These are phyloP conservation scores for Gnathonemus longibarbis DNA, from an alignment of 2,113 vertebrate genomes.

Conservation along the genomic window DNA sequence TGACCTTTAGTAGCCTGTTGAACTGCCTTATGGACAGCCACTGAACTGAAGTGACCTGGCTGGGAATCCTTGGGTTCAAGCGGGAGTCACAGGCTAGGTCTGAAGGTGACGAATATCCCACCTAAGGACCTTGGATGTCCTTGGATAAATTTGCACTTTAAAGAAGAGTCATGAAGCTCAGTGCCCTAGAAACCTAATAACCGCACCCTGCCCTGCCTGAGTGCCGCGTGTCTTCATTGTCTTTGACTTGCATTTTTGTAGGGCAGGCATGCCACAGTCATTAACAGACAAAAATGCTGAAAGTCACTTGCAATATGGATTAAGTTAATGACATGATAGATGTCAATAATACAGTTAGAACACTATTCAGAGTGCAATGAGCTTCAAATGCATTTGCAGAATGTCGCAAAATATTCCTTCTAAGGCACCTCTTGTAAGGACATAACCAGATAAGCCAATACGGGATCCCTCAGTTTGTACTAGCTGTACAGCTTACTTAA, in stretches of 20 bases:
- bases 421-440: neutral
- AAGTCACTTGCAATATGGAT: neutral
- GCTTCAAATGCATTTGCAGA: neutral
- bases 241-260: neutral
- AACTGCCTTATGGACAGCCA: neutral
- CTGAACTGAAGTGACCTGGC: neutral
- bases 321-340: neutral
- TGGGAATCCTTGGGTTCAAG: neutral
- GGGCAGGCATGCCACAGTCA: neutral
- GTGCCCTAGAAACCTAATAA: neutral
- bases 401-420: neutral
- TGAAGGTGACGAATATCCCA: neutral
- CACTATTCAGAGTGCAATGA: neutral
- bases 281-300: neutral
- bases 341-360: neutral
- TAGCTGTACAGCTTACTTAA: neutral
- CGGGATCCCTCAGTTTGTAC: neutral
- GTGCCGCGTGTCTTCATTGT: neutral
- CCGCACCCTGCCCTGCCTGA: neutral
- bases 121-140: neutral
- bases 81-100: neutral
- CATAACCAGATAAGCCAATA: neutral
- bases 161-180: neutral
- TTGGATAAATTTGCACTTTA: neutral
- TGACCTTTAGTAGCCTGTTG: neutral